Evolutionary conservation across 2,888 invertebrate genomes (phyloP), one percentile per base, ranked within the genome.

Genomic region (Catocala fraxini): DNA sequence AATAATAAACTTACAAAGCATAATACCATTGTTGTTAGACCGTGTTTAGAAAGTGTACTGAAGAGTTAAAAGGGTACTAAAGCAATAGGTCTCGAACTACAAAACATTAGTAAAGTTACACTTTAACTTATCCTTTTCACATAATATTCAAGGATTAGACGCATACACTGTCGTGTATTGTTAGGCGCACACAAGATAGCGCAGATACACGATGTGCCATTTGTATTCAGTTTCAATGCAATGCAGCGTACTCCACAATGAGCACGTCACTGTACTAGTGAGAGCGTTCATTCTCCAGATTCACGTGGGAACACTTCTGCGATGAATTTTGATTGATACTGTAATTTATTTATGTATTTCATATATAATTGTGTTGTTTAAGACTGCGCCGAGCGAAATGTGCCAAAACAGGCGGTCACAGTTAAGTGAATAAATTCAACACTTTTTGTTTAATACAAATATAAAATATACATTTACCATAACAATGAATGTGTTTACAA

Each of bases 221-320:
- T 81, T 73, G 71, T 78, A 79, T 79, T 71, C 73, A 49, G 68
- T 71, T 67, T 71, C 56, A 62, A 65, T 67, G 70, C 72, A 64
- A 59, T 70, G 57, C 69, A 56, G 58, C 65, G 68, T 60, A 68
- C 61, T 53, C 56, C 68, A 72, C 59, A 64, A 68, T 68, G 54
- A 63, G 52, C 59, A 42, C 49, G 56, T 48, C 52, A 51, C 58
- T 65, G 59, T 51, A 74, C 59, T 4, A 46, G 55, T 53, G 59
- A 6, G 12, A 13, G 15, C 35, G 35, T 39, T 39, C 12, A 57
- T 46, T 56, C 57, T 63, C 54, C 39, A 62, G 63, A 73, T 54
- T 61, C 61, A 67, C 67, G 75, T 74, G 75, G 55, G 68, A 72
- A 67, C 46, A 9, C 5, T 12, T 51, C 6, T 51, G 51, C 39